These are phyloP conservation scores for Lepilemur septentrionalis DNA, from an alignment of 2,797 vertebrate species.

Conservation along the genomic window DNA sequence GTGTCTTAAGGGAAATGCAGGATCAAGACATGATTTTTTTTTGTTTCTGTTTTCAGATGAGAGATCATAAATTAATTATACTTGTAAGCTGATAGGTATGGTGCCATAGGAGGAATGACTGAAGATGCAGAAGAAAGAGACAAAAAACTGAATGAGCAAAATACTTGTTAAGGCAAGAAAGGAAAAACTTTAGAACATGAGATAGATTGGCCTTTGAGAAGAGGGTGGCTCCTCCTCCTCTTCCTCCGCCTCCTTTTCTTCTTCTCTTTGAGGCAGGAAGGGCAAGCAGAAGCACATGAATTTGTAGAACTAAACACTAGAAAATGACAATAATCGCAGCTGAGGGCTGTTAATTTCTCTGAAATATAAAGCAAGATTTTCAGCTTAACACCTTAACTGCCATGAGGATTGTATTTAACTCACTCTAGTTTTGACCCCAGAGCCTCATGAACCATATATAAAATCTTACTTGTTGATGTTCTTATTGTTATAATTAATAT, in stretches of 20 bases:
- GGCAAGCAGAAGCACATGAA: background rate
- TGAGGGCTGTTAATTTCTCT: background rate
- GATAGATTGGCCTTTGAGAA: background rate
- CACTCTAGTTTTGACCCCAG: no score
- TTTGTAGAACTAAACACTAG: background rate
- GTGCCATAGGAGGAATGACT: background rate
- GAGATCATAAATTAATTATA: background rate
- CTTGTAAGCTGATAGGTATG: background rate
- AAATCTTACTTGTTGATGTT: no score
- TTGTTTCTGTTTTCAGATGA: slow-evolving; percentile 31
- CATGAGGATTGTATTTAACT: no score
- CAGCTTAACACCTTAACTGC: background rate
- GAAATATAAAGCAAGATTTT: slow-evolving; percentile 6
- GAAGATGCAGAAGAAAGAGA: background rate
- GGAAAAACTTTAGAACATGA: background rate
- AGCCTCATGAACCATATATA: no score
- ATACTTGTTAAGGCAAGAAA: background rate
- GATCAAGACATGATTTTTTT: background rate
- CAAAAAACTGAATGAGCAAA: background rate
- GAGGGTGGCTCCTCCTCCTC: background rate
- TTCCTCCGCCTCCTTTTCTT: no score
- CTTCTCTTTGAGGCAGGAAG: background rate
- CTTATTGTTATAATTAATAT: no score
- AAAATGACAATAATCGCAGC: background rate
- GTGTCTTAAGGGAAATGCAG: background rate